phyloP scores from a whole-genome alignment of 2,888 invertebrate genomes.

The Yponomeuta evonymella region DNA sequence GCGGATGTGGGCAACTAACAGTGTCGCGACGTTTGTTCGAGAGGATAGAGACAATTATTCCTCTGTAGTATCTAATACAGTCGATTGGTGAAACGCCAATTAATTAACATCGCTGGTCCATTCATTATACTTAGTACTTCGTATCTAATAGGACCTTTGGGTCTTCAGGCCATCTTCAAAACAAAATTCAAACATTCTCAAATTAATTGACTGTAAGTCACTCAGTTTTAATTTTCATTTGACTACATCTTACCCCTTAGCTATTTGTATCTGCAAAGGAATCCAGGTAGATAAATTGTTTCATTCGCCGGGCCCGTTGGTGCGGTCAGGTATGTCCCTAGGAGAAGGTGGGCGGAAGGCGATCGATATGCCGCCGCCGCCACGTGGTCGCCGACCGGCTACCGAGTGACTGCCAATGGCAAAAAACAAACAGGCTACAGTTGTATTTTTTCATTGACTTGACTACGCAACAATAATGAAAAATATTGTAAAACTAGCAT shows the following conservation, averaged over 20 bases:
- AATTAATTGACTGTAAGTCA: too few relatives aligned
- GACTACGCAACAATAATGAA: constrained; percentile 10
- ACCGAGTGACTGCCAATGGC: constrained; percentile 28
- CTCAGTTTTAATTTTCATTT: too few relatives aligned
- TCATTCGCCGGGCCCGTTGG: background rate
- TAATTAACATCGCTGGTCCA: constrained; percentile 31
- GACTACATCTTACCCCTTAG: too few relatives aligned
- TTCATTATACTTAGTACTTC: background rate
- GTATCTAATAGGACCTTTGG: too few relatives aligned
- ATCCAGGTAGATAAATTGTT: background rate
- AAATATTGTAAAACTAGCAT: too few relatives aligned
- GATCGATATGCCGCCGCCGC: constrained; percentile 55
- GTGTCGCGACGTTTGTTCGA: constrained; percentile 31
- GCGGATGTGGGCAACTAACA: constrained; percentile 59
- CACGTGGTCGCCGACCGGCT: constrained; percentile 42
- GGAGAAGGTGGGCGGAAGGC: constrained; percentile 31
- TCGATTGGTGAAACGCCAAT: constrained; percentile 32
- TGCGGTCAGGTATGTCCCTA: constrained; percentile 6
- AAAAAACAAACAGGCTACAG: constrained; percentile 23
- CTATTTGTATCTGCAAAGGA: background rate
- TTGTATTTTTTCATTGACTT: constrained; percentile 26
- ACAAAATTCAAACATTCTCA: too few relatives aligned
- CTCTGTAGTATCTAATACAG: constrained; percentile 7
- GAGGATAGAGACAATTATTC: constrained; percentile 37
- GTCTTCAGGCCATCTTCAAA: too few relatives aligned